Evolutionary conservation across 2,888 invertebrate genomes (phyloP), one percentile per base, ranked within the genome.

Genomic region (Patella ulyssiponensis): DNA sequence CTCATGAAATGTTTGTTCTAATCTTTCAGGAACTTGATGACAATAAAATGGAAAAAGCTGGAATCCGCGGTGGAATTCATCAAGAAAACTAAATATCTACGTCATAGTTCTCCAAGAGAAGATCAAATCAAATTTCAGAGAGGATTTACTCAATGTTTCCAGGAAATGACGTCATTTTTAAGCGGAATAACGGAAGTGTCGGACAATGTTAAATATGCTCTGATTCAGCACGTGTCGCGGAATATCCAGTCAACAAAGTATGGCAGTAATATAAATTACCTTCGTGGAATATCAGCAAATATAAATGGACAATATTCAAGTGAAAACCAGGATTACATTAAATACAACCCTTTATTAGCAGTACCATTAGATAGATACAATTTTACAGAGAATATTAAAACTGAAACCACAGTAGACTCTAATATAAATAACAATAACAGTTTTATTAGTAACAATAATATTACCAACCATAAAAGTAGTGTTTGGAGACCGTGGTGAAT

Each of bases 41-140:
- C n/a, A 64, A 64, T 64, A 64, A 64, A 64, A 64, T 64, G 64
- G 64, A 64, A 20, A 64, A 64, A 64, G 15, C 23, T 64, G 64
- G 64, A 64, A 64, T 64, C 20, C n/a, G 64, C 64, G 9, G 64
- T 64, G 1, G 64, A 64, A 64, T 64, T 64, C 4, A 64, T 64
- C 17, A 64, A 64, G 64, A 64, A 64, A 12, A 64, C 15, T 15
- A 64, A 64, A 64, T 64, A 64, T 64, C n/a, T n/a, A 64, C 1
- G 2, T 11, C 27, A 2, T 3, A 27, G 27, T 27, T 27, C 3
- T 27, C n/a, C 64, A n/a, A 64, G n/a, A 64, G 64, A 64, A 64
- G 23, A 64, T 64, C 64, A 64, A 23, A 64, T 23, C 20, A n/a
- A 9, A 64, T 64, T 12, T 64, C 20, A 64, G 14, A 64, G 2